A percentile compares a stretch with the other conserved stretches of the same genome.
phyloP scores from a whole-genome alignment of 2,113 vertebrate species.

The Sciurus niger region DNA sequence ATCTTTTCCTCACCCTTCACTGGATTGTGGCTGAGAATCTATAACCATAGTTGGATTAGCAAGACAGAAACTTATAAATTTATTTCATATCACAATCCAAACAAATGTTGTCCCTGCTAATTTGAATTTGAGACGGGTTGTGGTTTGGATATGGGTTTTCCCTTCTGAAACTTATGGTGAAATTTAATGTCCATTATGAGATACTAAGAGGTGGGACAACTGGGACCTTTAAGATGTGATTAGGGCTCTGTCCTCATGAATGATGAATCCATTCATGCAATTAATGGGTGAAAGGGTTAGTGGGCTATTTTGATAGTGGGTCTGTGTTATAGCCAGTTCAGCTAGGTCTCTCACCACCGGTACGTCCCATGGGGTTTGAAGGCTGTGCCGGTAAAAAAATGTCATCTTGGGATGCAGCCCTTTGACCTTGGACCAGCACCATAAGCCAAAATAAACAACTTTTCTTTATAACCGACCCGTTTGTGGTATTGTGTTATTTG shows the following conservation, averaged over 20 bases:
- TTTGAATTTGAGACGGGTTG: background rate
- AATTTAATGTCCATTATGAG: background rate
- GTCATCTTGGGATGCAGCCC: background rate
- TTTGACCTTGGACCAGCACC: background rate
- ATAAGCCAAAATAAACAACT: background rate
- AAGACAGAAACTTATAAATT: background rate
- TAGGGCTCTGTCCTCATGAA: background rate
- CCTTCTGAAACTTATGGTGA: background rate
- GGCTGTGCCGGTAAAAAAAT: background rate
- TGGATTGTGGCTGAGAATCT: background rate
- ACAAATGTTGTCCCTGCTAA: background rate
- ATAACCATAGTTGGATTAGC: background rate
- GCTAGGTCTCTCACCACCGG: background rate
- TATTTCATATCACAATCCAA: background rate
- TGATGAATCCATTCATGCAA: background rate
- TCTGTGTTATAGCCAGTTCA: background rate
- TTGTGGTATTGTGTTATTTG: background rate
- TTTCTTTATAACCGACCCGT: background rate
- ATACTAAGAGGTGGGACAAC: background rate
- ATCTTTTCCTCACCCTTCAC: background rate
- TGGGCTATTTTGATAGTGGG: background rate
- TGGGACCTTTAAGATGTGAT: background rate
- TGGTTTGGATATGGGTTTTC: background rate
- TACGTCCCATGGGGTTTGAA: background rate
- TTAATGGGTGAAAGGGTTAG: background rate